Evolutionary conservation across 1,140 invertebrate genomes (phyloP).

Genomic region (Platorchestia sp.): DNA sequence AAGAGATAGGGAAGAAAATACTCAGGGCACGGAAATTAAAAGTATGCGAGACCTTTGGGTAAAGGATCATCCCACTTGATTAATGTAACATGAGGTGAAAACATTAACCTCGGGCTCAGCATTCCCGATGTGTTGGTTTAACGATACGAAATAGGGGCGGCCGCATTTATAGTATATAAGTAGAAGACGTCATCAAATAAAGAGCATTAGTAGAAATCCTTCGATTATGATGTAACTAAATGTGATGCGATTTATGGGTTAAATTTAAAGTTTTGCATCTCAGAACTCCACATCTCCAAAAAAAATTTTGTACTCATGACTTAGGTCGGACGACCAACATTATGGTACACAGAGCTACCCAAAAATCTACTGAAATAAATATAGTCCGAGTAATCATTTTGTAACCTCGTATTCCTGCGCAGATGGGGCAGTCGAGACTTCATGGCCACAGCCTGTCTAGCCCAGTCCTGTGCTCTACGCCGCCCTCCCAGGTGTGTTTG

Average conservation of each 20-base stretch:
- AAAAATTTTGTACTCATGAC: not conserved
- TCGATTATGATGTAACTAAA: not conserved
- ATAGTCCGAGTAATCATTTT: not conserved
- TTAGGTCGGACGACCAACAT: not conserved
- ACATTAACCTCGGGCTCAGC: no score
- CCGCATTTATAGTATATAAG: no score
- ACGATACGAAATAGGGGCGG: no score
- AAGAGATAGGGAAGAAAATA: not conserved
- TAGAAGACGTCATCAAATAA: not conserved
- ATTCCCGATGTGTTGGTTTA: no score
- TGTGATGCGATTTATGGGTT: not conserved
- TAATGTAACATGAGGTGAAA: no score
- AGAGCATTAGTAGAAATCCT: not conserved
- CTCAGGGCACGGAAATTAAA: not conserved
- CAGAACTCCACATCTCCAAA: not conserved
- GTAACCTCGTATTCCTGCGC: not conserved
- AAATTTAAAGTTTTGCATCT: not conserved
- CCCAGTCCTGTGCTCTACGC: not conserved
- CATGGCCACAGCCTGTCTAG: not conserved
- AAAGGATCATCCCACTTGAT: no score
- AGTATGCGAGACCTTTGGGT: not conserved
- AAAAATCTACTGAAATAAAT: not conserved
- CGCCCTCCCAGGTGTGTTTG: not conserved
- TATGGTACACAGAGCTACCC: not conserved
- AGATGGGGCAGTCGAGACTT: slow-evolving; percentile 32